Evolutionary conservation across 2,888 invertebrate genomes (phyloP).

Genomic region (Ditula angustiorana): DNA sequence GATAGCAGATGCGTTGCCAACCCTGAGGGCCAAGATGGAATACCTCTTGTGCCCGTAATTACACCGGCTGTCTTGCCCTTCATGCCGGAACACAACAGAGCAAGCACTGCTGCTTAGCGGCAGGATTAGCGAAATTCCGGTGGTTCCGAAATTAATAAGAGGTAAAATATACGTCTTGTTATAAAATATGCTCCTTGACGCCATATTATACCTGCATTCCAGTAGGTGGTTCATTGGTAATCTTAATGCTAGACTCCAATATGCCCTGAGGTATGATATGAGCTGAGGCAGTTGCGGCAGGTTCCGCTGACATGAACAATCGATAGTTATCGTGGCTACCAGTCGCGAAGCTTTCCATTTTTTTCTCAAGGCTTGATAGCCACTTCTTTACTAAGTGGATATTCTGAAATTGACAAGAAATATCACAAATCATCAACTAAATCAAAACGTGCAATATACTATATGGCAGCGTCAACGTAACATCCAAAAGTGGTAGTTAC

Average conservation of each 20-base stretch:
- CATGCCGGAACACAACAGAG: no score
- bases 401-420: constrained; percentile 86
- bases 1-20: no score
- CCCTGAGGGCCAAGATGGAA: no score
- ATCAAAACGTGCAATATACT: not conserved
- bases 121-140: no score
- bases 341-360: constrained; percentile 93
- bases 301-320: constrained; percentile 97
- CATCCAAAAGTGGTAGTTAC: constrained; percentile 58
- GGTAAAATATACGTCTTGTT: no score
- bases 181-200: no score
- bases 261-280: constrained; percentile 99
- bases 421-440: not conserved
- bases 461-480: no score
- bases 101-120: no score
- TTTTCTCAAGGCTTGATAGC: constrained; percentile 96
- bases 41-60: no score
- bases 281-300: constrained; percentile 93
- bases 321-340: constrained; percentile 93
- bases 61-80: no score
- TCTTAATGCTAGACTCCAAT: constrained; percentile 97
- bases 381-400: constrained; percentile 98
- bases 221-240: constrained; percentile 98
- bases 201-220: constrained; percentile 92
- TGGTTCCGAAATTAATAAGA: not conserved